Percentiles rank a stretch among this genome's conserved stretches.
phyloP scores from a whole-genome alignment of 2,797 vertebrate species.

The Etheostoma nigrum region DNA sequence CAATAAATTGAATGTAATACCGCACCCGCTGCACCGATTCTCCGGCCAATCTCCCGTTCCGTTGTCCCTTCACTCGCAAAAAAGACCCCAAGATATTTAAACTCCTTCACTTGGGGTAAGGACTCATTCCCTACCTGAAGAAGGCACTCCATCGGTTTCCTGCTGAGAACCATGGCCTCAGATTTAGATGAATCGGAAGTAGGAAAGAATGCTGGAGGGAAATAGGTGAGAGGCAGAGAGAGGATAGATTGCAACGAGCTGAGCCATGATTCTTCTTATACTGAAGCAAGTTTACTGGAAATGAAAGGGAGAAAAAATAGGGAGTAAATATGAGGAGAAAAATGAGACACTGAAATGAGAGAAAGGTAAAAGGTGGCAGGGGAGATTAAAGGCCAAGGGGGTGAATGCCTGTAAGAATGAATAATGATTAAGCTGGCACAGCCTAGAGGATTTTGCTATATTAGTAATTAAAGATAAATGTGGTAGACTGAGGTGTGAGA shows the following conservation, averaged over 20 bases:
- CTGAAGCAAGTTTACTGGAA: constrained; percentile 30
- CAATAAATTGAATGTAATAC: too few relatives aligned
- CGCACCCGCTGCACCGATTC: too few relatives aligned
- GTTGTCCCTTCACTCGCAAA: too few relatives aligned
- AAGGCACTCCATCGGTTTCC: too few relatives aligned
- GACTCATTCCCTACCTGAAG: too few relatives aligned
- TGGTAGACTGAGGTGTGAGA: constrained; percentile 25
- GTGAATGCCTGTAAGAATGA: constrained; percentile 47
- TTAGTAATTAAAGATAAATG: constrained; percentile 44
- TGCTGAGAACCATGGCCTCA: too few relatives aligned
- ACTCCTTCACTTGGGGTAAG: too few relatives aligned
- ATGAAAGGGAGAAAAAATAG: constrained; percentile 33
- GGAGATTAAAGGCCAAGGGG: constrained; percentile 23
- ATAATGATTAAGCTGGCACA: constrained; percentile 39
- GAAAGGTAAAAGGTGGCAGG: constrained; percentile 26
- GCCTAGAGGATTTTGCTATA: constrained; percentile 34
- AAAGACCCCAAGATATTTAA: too few relatives aligned
- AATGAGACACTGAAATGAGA: constrained; percentile 29
- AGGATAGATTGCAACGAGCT: constrained; percentile 15
- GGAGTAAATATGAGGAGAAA: constrained; percentile 38
- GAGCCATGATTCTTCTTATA: constrained; percentile 30
- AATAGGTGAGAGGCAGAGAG: constrained; percentile 15
- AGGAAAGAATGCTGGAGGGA: constrained; percentile 34
- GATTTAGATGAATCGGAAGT: constrained; percentile 23
- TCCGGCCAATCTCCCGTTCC: too few relatives aligned